Evolutionary conservation across 23 tunicate species (phyloP).

Genomic region (Botrylloides violaceus): DNA sequence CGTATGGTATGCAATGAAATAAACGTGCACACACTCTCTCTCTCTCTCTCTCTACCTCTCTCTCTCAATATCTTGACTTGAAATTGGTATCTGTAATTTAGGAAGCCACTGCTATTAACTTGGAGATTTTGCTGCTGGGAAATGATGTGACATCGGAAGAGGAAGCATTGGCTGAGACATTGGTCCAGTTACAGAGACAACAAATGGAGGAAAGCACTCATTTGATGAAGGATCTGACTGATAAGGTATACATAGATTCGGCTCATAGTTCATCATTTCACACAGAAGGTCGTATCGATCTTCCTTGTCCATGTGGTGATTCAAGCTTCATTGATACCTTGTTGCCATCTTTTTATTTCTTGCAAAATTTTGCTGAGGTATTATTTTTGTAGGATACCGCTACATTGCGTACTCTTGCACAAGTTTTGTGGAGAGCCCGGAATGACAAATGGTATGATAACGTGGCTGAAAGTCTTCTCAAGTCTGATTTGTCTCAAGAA

Average conservation of each 20-base stretch:
- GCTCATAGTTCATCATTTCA: too few relatives aligned
- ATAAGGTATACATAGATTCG: slow-evolving; percentile 27
- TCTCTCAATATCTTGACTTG: too few relatives aligned
- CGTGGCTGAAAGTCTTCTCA: slow-evolving; percentile 53
- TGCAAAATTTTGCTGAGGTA: too few relatives aligned
- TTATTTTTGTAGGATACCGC: slow-evolving; percentile 31
- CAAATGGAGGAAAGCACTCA: slow-evolving; percentile 48
- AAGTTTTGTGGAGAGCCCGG: slow-evolving; percentile 43
- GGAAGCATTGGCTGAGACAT: slow-evolving; percentile 30
- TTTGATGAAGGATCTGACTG: slow-evolving; percentile 36
- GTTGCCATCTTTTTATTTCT: too few relatives aligned
- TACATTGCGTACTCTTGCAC: slow-evolving; percentile 39
- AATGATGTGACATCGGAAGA: slow-evolving; percentile 18
- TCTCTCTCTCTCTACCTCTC: too few relatives aligned
- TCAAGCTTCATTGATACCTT: too few relatives aligned
- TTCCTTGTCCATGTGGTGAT: too few relatives aligned
- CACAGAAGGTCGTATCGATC: too few relatives aligned
- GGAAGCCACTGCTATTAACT: slow-evolving; percentile 69
- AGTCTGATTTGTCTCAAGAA: slow-evolving; percentile 20
- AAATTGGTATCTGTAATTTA: too few relatives aligned
- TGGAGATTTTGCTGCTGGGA: slow-evolving; percentile 12
- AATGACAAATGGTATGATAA: slow-evolving; percentile 69
- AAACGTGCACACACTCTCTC: too few relatives aligned
- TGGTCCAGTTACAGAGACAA: slow-evolving; percentile 50
- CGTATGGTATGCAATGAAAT: too few relatives aligned